Conservation (phyloP, 1,140 invertebrate species). For the Myzus persicae region DNA sequence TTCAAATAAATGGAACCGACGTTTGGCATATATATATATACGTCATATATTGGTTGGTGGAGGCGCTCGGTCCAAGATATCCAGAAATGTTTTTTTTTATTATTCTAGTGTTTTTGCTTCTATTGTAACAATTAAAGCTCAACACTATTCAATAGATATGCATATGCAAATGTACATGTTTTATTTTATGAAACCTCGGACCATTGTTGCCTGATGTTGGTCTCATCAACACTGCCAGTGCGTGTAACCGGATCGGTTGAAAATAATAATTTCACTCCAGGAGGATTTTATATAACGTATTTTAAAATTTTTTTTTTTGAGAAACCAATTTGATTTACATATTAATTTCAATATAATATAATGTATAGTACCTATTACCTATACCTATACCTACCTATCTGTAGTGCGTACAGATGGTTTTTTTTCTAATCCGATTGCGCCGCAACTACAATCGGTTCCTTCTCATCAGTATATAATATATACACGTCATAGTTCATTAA, state of each 20-base stretch:
- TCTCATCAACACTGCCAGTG: background rate
- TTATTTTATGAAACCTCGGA: too few relatives aligned
- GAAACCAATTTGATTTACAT: background rate
- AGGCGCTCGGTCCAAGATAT: too few relatives aligned
- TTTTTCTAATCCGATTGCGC: background rate
- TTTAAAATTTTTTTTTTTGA: background rate
- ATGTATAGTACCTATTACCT: background rate
- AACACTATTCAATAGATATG: too few relatives aligned
- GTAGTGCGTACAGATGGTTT: conserved; percentile 16
- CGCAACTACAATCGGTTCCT: background rate
- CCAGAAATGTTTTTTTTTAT: too few relatives aligned
- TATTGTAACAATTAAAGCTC: too few relatives aligned
- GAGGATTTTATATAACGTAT: background rate
- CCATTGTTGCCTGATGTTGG: background rate
- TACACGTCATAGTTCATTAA: background rate
- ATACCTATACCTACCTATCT: background rate
- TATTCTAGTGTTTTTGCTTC: too few relatives aligned
- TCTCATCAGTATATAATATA: background rate
- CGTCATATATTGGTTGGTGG: too few relatives aligned
- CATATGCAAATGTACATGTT: too few relatives aligned
- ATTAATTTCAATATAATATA: background rate
- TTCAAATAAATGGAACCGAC: background rate
- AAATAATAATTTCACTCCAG: background rate
- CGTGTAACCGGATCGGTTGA: background rate
- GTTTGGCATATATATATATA: background rate